Percentiles rank a stretch among this genome's conserved stretches.
These are phyloP conservation scores for Apodemia zela DNA, from an alignment of 2,888 invertebrate species.

Conservation along the genomic window DNA sequence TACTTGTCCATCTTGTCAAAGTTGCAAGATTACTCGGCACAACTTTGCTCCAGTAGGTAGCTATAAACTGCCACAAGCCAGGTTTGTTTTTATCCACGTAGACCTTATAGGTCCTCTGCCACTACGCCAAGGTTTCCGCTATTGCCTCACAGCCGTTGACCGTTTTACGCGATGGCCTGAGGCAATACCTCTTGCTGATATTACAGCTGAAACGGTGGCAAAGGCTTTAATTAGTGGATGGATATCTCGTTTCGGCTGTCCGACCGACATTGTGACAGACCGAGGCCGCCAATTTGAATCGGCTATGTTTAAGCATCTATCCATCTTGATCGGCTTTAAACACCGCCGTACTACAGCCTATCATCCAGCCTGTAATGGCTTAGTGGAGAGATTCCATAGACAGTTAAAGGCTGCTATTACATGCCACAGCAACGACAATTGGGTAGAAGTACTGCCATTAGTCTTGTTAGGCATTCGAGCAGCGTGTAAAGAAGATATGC, in stretches of 20 bases:
- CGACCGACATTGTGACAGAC: slow-evolving; percentile 21
- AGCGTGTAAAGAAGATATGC: too few species aligned
- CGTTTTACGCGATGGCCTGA: slow-evolving; percentile 7
- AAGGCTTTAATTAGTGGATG: slow-evolving; percentile 37
- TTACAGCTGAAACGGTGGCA: slow-evolving; percentile 11
- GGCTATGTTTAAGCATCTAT: slow-evolving; percentile 22
- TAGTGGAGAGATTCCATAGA: too few species aligned
- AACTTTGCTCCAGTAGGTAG: slow-evolving; percentile 30
- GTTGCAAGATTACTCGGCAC: slow-evolving; percentile 38
- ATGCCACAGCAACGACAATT: too few species aligned
- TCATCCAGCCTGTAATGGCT: too few species aligned
- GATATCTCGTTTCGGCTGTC: slow-evolving; percentile 32
- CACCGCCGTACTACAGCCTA: too few species aligned
- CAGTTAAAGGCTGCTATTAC: too few species aligned
- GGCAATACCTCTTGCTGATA: background rate
- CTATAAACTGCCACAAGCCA: slow-evolving; percentile 20
- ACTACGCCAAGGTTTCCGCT: slow-evolving; percentile 25
- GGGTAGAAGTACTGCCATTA: too few species aligned
- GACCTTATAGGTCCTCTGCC: slow-evolving; percentile 39
- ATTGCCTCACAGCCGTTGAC: slow-evolving; percentile 1
- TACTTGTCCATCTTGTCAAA: slow-evolving; percentile 35
- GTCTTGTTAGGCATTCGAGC: too few species aligned
- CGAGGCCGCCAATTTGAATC: too few species aligned
- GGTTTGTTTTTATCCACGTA: slow-evolving; percentile 20
- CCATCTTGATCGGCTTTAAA: background rate